Conservation (phyloP, 2,888 invertebrate genomes). For the Phasia obesa region DNA sequence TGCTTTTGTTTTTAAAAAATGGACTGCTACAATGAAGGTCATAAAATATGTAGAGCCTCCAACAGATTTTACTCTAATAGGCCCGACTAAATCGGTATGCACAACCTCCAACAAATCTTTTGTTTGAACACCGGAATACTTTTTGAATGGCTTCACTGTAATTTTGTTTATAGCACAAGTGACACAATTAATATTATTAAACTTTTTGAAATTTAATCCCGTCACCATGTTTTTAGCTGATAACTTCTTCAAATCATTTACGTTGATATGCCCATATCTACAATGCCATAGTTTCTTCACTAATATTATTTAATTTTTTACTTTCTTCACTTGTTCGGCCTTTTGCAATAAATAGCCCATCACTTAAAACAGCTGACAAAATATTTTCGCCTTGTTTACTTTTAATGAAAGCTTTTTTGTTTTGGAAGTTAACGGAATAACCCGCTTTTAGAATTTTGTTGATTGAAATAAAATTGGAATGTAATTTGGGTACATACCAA, state of each 20-base stretch:
- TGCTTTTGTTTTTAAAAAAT: too few relatives aligned
- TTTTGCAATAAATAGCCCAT: conserved; percentile 32
- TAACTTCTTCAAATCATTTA: conserved; percentile 40
- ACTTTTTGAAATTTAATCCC: conserved; percentile 13
- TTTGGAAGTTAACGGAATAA: conserved; percentile 9
- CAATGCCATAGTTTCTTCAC: conserved; percentile 14
- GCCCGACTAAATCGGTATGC: too few relatives aligned
- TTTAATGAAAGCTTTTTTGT: conserved; percentile 4
- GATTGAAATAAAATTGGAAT: conserved; percentile 48
- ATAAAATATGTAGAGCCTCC: too few relatives aligned
- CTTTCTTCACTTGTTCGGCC: neutral
- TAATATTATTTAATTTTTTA: conserved; percentile 22
- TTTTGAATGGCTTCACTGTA: conserved; percentile 32
- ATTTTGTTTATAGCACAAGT: conserved; percentile 58
- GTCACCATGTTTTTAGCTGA: conserved; percentile 35
- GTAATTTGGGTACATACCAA: conserved; percentile 44
- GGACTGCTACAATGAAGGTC: too few relatives aligned
- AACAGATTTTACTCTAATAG: too few relatives aligned
- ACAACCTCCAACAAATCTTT: too few relatives aligned
- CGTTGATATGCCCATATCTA: conserved; percentile 42
- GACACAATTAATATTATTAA: conserved; percentile 34
- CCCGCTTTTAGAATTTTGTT: conserved; percentile 38
- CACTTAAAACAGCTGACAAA: conserved; percentile 25
- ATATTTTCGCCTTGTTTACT: conserved; percentile 24
- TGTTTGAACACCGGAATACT: conserved; percentile 7